A percentile compares a stretch with the other conserved stretches of the same genome.
Evolutionary conservation across 2,888 invertebrate species (phyloP).

Genomic region (Spisula solida): DNA sequence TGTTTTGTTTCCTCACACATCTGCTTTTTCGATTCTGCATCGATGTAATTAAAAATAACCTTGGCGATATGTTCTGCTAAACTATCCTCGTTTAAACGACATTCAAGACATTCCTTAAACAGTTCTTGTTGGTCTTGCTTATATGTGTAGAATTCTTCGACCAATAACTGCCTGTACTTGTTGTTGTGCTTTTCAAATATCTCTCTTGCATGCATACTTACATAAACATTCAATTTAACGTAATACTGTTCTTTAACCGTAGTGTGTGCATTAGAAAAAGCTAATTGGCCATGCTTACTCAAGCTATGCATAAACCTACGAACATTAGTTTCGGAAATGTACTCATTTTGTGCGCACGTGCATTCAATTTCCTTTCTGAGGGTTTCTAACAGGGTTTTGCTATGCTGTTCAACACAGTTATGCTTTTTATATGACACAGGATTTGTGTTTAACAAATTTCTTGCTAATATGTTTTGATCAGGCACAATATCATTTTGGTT

Average conservation of each 20-base stretch:
- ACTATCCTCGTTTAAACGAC: background rate
- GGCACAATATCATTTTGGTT: too few relatives aligned
- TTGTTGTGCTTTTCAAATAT: background rate
- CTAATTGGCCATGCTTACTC: background rate
- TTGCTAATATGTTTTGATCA: too few relatives aligned
- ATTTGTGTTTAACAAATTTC: too few relatives aligned
- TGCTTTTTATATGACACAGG: background rate
- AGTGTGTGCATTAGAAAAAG: background rate
- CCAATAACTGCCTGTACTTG: background rate
- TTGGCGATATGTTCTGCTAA: background rate
- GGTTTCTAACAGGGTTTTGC: too few relatives aligned
- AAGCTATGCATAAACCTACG: background rate
- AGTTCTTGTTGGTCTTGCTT: background rate
- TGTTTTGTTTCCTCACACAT: background rate
- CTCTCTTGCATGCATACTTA: background rate
- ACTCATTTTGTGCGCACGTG: background rate
- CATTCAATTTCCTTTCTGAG: background rate
- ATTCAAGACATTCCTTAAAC: background rate
- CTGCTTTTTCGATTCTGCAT: background rate
- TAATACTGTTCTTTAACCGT: background rate
- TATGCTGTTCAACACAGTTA: background rate
- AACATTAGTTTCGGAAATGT: background rate
- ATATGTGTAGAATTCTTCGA: background rate
- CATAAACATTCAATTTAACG: background rate
- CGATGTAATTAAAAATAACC: background rate